Conservation (phyloP, 1,140 invertebrate genomes). For the Elymnias hypermnestra region DNA sequence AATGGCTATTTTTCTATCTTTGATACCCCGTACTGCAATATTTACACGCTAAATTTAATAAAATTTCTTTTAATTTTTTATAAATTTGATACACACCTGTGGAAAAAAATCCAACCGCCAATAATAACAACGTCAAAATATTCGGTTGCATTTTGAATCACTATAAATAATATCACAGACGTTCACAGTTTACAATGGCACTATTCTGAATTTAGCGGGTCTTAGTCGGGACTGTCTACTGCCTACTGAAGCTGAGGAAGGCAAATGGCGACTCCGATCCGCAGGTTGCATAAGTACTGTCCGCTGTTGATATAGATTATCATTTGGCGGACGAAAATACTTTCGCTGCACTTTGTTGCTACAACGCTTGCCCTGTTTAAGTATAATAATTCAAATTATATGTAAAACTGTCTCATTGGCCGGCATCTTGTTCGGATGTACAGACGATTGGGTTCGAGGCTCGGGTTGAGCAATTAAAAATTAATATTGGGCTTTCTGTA, state of each 20-base stretch:
- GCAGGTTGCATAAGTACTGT: constrained; percentile 63
- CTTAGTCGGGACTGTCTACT: constrained; percentile 30
- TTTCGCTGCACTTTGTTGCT: constrained; percentile 61
- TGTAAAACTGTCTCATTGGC: too few species aligned
- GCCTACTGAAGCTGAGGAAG: constrained; percentile 43
- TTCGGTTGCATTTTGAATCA: constrained; percentile 21
- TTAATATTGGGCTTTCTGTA: too few species aligned
- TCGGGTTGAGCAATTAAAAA: too few species aligned
- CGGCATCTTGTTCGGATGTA: too few species aligned
- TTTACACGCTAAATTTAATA: too few species aligned
- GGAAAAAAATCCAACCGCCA: constrained; percentile 25
- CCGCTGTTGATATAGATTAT: constrained; percentile 67
- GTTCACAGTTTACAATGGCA: constrained; percentile 37
- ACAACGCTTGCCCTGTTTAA: constrained; percentile 33
- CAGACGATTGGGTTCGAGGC: too few species aligned
- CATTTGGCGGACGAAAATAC: constrained; percentile 70
- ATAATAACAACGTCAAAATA: constrained; percentile 29
- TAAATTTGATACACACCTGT: constrained; percentile 16
- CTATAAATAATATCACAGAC: constrained; percentile 30
- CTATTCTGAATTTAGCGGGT: constrained; percentile 25
- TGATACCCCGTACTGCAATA: too few species aligned
- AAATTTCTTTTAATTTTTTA: too few species aligned
- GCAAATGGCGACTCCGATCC: constrained; percentile 40
- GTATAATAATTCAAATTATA: background rate
- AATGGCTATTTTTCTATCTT: too few species aligned